Percentiles rank a stretch among this genome's conserved stretches.
Evolutionary conservation across 2,797 vertebrate species (phyloP).

Genomic region (Amphiprion clarkii): DNA sequence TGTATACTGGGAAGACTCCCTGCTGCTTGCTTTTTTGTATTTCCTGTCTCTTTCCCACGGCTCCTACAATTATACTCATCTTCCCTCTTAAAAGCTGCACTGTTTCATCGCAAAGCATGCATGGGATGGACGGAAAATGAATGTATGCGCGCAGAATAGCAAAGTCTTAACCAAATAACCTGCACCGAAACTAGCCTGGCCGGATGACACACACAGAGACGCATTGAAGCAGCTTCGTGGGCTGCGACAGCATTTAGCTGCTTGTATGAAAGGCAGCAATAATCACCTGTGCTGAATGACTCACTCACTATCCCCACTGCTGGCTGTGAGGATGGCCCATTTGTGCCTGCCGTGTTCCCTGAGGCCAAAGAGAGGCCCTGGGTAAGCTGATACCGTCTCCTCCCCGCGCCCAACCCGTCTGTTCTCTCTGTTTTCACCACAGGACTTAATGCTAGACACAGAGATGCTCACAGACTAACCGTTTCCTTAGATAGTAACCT

Average conservation of each 20-base stretch:
- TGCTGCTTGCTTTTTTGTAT: slow-evolving; percentile 34
- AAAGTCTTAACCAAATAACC: slow-evolving; percentile 9
- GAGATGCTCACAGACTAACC: slow-evolving; percentile 31
- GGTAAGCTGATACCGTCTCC: slow-evolving; percentile 63
- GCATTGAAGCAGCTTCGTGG: slow-evolving; percentile 38
- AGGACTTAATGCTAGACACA: slow-evolving; percentile 25
- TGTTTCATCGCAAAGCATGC: slow-evolving; percentile 28
- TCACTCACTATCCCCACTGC: slow-evolving; percentile 60
- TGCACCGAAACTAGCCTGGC: slow-evolving; percentile 2
- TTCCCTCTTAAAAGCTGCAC: slow-evolving; percentile 25
- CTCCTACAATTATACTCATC: slow-evolving; percentile 37
- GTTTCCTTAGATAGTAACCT: slow-evolving; percentile 10
- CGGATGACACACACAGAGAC: slow-evolving; percentile 17
- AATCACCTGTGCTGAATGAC: slow-evolving; percentile 70
- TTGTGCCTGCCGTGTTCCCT: slow-evolving; percentile 56
- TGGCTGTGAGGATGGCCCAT: slow-evolving; percentile 55
- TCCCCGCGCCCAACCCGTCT: slow-evolving; percentile 35
- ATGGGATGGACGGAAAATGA: neutral
- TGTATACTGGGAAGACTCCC: slow-evolving; percentile 23
- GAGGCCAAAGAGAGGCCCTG: slow-evolving; percentile 62
- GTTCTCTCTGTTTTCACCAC: slow-evolving; percentile 47
- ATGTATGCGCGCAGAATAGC: slow-evolving; percentile 8
- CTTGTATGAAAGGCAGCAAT: slow-evolving; percentile 47
- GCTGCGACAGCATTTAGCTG: slow-evolving; percentile 56
- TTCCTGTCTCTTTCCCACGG: slow-evolving; percentile 24